Base-by-base conservation (phyloP, 92 coral and sea anemone genomes). In the Epizoanthus rinbou region DNA sequence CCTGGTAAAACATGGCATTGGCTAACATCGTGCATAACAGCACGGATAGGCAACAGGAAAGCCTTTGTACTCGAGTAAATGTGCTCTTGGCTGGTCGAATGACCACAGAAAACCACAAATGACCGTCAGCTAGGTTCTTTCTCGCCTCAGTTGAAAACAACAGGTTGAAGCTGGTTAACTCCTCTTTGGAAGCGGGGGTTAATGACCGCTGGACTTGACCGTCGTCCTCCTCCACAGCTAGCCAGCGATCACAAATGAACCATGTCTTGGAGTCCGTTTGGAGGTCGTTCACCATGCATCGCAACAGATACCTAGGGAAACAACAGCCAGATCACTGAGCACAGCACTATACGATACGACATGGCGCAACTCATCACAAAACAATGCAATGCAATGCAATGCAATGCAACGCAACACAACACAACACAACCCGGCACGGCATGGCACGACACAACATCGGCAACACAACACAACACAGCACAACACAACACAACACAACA, bases 241-340 rank as follows among this genome's bases (percentile, higher is more conserved):
- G 88, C 98, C 98, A 95, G 19, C 98, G 98, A 74, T 94, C 96
- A 69, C 97, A 94, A 54, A 95, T 88, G 72, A 95, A 95, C 98
- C 98, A 95, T 2, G 98, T 93, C 80, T 95, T 95, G 58, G 84
- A 73, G 85, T 93, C 98, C n/a, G 85, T 88, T 76, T 95, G 98
- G 3, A 95, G 73, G 79, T 95, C 98, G 70, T 94, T 94, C 18
- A 95, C 90, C 98, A 93, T 93, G 11, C 92, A 69, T 7, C 98
- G 78, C 60, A 87, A 74, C 6, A 93, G 83, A 75, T 86, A 93
- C 82, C 82, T 78, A 18, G 18, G 11, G 28, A 17, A 22, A 9
- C 2, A 3, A 50, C 54, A 50, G 54, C 15, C 54, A 50, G 54
- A 50, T 1, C 54, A 50, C 14, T 50, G 54, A 50, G 54, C 8